Base-by-base conservation (phyloP, 2,888 invertebrate species). In the Drosophila borborema region DNA sequence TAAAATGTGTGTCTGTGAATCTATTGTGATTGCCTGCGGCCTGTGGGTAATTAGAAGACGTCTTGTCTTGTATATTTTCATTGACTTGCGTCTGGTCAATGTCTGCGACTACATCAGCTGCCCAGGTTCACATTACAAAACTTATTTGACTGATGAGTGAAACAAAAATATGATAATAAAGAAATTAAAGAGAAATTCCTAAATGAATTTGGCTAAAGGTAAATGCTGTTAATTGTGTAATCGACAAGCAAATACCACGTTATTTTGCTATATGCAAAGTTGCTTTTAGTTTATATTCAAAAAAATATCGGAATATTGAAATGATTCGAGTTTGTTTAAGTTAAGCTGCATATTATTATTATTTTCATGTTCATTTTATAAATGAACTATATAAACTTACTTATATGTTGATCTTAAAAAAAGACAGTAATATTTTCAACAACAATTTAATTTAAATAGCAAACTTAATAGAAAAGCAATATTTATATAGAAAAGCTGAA, bases 61-160 rank as follows among this genome's bases (percentile, higher is more conserved):
- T 60, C 43, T 48, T 58, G 20, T 53, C 38, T 59, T 20, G 7
- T 38, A 16, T 54, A 16, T 54, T 55, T 40, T n/a, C 55, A 31
- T 31, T n/a, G 60, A 36, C 34, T 45, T n/a, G 45, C 61, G 74
- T 81, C 81, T 83, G 73, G 64, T 60, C 38, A 38, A 43, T 62
- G 77, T 59, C 77, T 64, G 64, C 62, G 48, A 59, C 36, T 64
- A 43, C 62, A 67, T 64, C 64, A 72, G 80, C 74, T 77, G 81
- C 31, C 41, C 56, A 43, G 67, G 66, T 67, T 86, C 74, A 61
- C 72, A 80, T 86, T 86, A 80, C 87, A 72, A 61, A 59, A 59
- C 23, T 58, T 73, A 62, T 71, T 63, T 66, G 74, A 64, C 64
- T 73, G 58, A 49, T 53, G 73, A 59, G 61, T 56, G 55, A 54